Evolutionary conservation across 2,797 vertebrate species (phyloP).

Genomic region (Orestias chungarensis): DNA sequence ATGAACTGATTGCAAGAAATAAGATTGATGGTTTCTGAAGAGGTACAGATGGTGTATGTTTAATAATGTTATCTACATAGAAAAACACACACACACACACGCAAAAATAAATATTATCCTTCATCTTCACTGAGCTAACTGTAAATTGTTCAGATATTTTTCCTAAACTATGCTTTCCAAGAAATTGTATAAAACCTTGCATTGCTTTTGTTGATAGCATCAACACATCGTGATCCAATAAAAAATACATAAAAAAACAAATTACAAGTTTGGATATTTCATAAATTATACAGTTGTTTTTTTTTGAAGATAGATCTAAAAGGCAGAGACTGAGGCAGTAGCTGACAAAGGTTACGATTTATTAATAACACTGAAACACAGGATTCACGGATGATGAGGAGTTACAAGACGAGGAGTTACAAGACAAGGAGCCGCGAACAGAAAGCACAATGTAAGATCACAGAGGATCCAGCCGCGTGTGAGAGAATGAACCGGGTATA

Average conservation of each 20-base stretch:
- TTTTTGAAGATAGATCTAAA: too few species aligned
- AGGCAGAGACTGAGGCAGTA: too few species aligned
- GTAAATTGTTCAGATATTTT: conserved; percentile 58
- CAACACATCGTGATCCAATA: background rate
- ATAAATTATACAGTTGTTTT: background rate
- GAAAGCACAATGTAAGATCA: too few species aligned
- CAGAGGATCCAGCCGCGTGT: too few species aligned
- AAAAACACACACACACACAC: conserved; percentile 46
- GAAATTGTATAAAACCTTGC: conserved; percentile 18
- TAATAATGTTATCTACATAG: conserved; percentile 63
- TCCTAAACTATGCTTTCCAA: conserved; percentile 32
- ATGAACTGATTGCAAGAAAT: conserved; percentile 31
- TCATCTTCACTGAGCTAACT: conserved; percentile 64
- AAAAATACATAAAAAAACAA: conserved; percentile 16
- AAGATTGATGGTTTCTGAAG: conserved; percentile 67
- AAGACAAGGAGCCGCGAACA: too few species aligned
- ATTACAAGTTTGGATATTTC: background rate
- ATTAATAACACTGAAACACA: too few species aligned
- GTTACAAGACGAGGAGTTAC: too few species aligned
- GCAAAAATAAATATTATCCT: conserved; percentile 72
- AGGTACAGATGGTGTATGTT: conserved; percentile 70
- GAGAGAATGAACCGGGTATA: too few species aligned
- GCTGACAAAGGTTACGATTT: too few species aligned
- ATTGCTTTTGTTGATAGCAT: conserved; percentile 23
- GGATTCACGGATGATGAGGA: too few species aligned